Conservation (phyloP, 2,113 vertebrate genomes). For the Serranochromis macrocephalus region DNA sequence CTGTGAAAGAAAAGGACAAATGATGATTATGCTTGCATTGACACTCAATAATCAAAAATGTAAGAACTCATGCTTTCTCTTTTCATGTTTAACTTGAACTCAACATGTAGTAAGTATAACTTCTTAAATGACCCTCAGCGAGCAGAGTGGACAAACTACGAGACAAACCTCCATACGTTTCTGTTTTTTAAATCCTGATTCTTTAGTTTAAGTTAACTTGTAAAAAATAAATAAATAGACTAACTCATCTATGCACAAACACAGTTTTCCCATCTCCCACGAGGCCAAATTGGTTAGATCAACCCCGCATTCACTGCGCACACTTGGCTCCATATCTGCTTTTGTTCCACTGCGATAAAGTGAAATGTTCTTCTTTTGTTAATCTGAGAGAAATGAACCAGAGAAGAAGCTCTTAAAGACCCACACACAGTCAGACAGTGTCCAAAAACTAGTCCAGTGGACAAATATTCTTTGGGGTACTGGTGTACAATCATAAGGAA, state of each 20-base stretch:
- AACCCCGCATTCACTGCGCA: neutral
- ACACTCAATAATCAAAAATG: neutral
- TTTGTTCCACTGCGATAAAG: neutral
- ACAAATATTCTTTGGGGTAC: neutral
- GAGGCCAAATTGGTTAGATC: constrained; percentile 8
- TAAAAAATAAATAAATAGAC: neutral
- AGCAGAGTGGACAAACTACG: neutral
- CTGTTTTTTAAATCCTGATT: neutral
- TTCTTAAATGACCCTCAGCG: neutral
- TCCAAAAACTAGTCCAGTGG: neutral
- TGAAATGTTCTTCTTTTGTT: constrained; percentile 2
- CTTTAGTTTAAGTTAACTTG: neutral
- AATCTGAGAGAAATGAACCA: neutral
- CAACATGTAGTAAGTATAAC: neutral
- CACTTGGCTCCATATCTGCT: constrained; percentile 28
- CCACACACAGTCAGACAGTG: neutral
- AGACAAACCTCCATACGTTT: neutral
- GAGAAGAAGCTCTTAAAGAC: neutral
- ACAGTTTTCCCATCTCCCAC: neutral
- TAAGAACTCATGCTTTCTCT: neutral
- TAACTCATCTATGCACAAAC: neutral
- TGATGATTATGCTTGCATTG: neutral
- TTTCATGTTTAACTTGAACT: neutral
- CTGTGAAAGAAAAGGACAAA: neutral
- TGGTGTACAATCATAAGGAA: neutral